Base-by-base conservation (phyloP, 2,888 invertebrate genomes). In the Watsonalla binaria region DNA sequence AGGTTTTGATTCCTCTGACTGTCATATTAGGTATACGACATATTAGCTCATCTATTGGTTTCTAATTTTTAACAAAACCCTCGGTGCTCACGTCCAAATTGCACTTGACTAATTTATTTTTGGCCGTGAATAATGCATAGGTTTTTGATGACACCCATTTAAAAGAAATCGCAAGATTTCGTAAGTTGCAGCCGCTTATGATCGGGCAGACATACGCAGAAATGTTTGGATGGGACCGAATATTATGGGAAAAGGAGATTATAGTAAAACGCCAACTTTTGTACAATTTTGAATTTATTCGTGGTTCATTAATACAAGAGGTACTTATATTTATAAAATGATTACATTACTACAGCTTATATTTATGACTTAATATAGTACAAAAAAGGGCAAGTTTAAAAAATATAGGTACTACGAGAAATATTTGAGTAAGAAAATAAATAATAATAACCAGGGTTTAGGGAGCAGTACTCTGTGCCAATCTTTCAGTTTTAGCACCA, bases 401-500 rank as follows among this genome's bases (percentile, higher is more conserved):
- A 42, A 42, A 42, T 42, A 42, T 42, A 11, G 11, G 42, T 42
- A 8, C 42, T 42, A 42, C 9, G 11, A 42, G 42, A 42, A 42
- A 42, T 11, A 0, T 42, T 42, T 42, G 11, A 42, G 11, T 42
- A 5, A 42, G 8, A 11, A 42, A 11, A 42, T 5, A 42, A 42
- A 42, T 42, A 42, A 6, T 8, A 5, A 37, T 37, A 37, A 5
- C 37, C 42, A 5, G 42, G 42, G 9, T 5, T 8, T 42, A 11
- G 11, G 8, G 11, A 42, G 9, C 42, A 11, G 42, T 42, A 42
- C 42, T 42, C 42, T 42, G 42, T 42, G 42, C 42, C 42, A 42
- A 42, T 42, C 42, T 11, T 52, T 48, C 7, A 49, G 8, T 47
- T 52, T 42, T 61, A 66, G 62, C 63, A 68, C 62, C 65, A 51